Base-by-base conservation (phyloP, 2,797 vertebrate genomes). In the Neostethus bicornis region DNA sequence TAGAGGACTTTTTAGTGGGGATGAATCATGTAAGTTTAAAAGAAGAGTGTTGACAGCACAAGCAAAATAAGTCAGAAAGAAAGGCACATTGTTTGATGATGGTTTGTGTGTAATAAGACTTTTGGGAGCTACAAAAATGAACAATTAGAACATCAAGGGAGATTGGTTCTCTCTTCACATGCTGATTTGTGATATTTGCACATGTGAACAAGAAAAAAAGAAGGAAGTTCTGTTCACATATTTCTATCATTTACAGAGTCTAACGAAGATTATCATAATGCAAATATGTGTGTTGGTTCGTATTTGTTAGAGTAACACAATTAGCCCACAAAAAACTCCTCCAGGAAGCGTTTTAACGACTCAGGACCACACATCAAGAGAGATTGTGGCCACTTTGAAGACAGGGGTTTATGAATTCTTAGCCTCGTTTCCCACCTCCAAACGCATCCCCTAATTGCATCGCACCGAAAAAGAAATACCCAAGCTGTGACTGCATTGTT, bases 11-110 rank as follows among this genome's bases (percentile, higher is more conserved):
- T 84, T 69, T 65, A 29, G 49, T 62, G 55, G 74, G 46, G 34
- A 34, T 57, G 63, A 77, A 87, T 89, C 80, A 85, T 75, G 59
- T 51, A 51, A 73, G 66, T 77, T 73, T 73, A 80, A 75, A 71
- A 55, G 65, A 61, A 66, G 41, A 64, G 28, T 68, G 38, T 43
- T 83, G 74, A 84, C 64, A 70, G 73, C 66, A 62, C 41, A 19
- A 8, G 29, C 46, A 61, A 54, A 70, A 70, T 35, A 12, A 5
- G 59, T 54, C 54, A 29, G 51, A 43, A 67, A 70, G 66, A n/a
- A 8, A 8, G 23, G 29, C n/a, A 52, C 12, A 17, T 16, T 53
- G 32, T 19, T 57, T 16, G 35, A 46, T 0, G 24, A 34, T n/a
- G 20, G 19, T 37, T 41, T 24, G 19, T 39, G 25, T 32, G 26